Base-by-base conservation (phyloP, 1,140 invertebrate genomes). In the Lucilia sericata region DNA sequence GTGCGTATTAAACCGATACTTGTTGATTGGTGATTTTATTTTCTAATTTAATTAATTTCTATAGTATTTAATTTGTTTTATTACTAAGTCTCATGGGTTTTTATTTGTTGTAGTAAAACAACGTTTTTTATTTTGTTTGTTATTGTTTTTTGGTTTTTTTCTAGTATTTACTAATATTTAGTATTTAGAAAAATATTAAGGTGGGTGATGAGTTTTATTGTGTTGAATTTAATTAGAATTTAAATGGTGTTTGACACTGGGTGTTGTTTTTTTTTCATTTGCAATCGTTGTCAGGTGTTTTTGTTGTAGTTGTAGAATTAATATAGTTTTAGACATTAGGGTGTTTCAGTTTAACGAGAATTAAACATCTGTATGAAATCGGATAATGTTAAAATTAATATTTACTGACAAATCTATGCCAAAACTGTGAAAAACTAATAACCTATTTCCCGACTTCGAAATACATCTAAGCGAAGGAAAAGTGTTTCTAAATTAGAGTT, bases 1-100 rank as follows among this genome's bases (percentile, higher is more conserved):
- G 91, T 86, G 81, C 60, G 60, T 70, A 84, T 60, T 47, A 84
- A 80, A 49, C 60, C 81, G 14, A 60, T 65, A 25, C 21, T 36
- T 25, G 36, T 74, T 83, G 51, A 21, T 75, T 60, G 13, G 42
- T 83, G n/a, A 14, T 36, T 17, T 78, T 84, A 78, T 49, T 76
- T 55, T 83, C 75, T 17, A 75, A 30, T 30, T 17, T 17, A 21
- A 8, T 47, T 74, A 34, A 21, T 76, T 84, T 78, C 12, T 34
- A 49, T 21, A 42, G 42, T 42, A 7, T 42, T 10, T 8, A 0
- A 0, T 3, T 83, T 83, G 13, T 74, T 83, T 42, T 10, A 21
- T 83, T 42, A n/a, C 14, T 70, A 30, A 30, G 25, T 30, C 25
- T 30, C 25, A 70, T 74, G 76, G 34, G 36, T 13, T 47, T 74